Conservation (phyloP, 2,888 invertebrate species). For the Drosophila infuscata region DNA sequence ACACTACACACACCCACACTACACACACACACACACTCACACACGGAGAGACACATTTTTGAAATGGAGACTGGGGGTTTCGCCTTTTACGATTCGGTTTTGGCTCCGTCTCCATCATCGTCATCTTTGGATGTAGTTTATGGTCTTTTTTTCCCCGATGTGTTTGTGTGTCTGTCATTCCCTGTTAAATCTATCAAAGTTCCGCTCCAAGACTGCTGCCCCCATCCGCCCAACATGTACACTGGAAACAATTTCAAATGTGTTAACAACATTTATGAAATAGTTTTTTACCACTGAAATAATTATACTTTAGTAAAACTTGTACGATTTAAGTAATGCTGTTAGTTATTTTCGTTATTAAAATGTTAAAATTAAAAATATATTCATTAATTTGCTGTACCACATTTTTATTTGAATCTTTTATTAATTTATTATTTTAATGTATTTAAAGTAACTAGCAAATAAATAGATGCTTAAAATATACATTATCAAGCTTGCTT, state of each 20-base stretch:
- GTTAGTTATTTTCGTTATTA: neutral
- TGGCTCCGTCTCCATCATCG: constrained; percentile 50
- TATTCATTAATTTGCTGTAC: neutral
- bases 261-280: neutral
- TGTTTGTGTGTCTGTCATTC: constrained; percentile 15
- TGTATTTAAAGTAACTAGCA: neutral
- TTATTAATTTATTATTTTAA: neutral
- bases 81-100: constrained; percentile 54
- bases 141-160: constrained; percentile 49
- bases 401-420: neutral
- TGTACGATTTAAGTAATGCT: neutral
- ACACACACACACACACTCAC: constrained; percentile 10
- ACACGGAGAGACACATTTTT: neutral
- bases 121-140: constrained; percentile 62
- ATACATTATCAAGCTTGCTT: neutral
- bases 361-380: neutral
- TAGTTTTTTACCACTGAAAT: neutral
- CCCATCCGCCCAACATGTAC: neutral
- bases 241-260: constrained; percentile 17
- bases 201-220: constrained; percentile 44
- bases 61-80: constrained; percentile 21
- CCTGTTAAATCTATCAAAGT: constrained; percentile 55
- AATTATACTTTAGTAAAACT: neutral
- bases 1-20: constrained; percentile 7
- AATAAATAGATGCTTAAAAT: neutral